Conservation (phyloP, 1,140 invertebrate genomes). For the Aphis gossypii region DNA sequence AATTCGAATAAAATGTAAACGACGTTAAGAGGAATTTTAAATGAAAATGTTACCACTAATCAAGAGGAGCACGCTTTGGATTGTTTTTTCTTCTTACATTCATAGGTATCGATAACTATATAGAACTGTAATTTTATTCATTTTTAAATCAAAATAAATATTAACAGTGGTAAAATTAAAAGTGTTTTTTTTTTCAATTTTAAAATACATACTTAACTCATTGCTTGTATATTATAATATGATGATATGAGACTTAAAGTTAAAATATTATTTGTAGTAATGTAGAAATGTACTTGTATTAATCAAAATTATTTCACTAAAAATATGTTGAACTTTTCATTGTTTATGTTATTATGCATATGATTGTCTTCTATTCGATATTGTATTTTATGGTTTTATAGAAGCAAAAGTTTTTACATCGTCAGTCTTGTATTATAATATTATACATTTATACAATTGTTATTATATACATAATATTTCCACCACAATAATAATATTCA, state of each 20-base stretch:
- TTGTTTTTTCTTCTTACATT: not conserved
- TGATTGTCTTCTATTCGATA: not conserved
- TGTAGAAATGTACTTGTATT: not conserved
- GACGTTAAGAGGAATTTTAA: not conserved
- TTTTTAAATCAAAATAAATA: not conserved
- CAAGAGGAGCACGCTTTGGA: not conserved
- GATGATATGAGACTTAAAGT: not conserved
- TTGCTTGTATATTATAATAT: too few species aligned
- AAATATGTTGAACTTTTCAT: not conserved
- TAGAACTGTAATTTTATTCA: not conserved
- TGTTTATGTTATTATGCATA: not conserved
- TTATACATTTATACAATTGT: conserved; percentile 16
- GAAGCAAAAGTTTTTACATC: not conserved
- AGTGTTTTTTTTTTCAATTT: not conserved
- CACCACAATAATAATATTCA: not conserved
- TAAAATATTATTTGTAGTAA: not conserved
- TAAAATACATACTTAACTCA: not conserved
- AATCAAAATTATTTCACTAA: not conserved
- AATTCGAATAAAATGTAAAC: not conserved
- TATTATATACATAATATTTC: not conserved
- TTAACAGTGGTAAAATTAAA: not conserved
- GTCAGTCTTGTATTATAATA: not conserved
- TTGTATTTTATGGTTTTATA: not conserved
- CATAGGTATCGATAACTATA: not conserved
- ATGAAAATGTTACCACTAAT: not conserved